Conservation (phyloP, 2,113 vertebrate species). For the Phasianus colchicus region DNA sequence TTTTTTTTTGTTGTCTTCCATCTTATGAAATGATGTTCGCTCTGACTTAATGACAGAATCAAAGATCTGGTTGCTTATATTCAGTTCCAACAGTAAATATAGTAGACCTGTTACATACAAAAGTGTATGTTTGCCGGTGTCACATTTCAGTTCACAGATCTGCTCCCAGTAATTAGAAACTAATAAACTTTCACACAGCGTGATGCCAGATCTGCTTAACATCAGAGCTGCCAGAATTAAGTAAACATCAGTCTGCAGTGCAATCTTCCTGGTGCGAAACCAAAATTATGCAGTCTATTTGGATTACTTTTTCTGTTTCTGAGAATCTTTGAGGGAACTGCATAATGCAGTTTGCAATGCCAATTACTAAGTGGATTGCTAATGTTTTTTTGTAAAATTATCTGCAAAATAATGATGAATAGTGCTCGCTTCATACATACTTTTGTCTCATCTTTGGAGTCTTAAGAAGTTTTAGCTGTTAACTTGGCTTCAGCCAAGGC, state of each 20-base stretch:
- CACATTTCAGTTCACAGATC: background rate
- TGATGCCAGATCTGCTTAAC: background rate
- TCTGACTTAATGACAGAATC: background rate
- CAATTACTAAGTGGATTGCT: background rate
- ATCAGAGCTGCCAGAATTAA: background rate
- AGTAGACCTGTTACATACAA: background rate
- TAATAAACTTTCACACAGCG: background rate
- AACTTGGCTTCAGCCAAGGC: background rate
- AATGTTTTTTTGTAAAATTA: background rate
- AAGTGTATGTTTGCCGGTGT: background rate
- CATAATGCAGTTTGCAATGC: background rate
- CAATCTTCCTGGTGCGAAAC: background rate
- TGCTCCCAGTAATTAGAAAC: background rate
- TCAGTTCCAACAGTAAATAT: background rate
- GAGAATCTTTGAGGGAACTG: background rate
- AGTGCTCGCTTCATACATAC: background rate
- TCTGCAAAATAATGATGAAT: background rate
- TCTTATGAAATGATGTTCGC: background rate
- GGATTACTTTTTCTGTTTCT: background rate
- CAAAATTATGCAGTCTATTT: background rate
- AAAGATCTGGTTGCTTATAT: background rate
- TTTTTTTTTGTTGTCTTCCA: background rate
- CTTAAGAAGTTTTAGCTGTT: background rate
- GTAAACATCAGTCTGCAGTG: background rate
- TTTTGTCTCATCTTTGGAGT: background rate